Conservation (phyloP, 2,888 invertebrate species). For the Bibio marci region DNA sequence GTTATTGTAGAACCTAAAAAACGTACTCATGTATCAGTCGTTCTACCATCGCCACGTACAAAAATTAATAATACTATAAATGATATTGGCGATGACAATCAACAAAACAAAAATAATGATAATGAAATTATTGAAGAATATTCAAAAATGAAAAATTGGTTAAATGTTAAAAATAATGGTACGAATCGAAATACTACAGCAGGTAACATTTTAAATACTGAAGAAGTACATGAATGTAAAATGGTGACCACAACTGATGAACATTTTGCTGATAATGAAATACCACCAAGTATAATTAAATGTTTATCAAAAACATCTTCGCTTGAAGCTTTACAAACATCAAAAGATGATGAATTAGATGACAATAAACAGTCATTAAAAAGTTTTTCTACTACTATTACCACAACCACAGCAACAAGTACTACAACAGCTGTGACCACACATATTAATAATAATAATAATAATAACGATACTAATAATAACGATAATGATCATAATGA, state of each 20-base stretch:
- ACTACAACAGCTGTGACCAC: no score
- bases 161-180: slow-evolving; percentile 4
- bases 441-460: no score
- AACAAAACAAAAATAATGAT: no score
- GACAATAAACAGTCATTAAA: no score
- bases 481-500: not conserved
- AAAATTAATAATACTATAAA: no score
- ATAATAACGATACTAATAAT: not conserved
- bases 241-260: slow-evolving; percentile 13
- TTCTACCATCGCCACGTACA: no score
- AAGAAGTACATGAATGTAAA: slow-evolving; percentile 5
- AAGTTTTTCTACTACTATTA: no score
- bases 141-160: slow-evolving; percentile 1
- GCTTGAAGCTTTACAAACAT: not conserved
- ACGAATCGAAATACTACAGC: not conserved
- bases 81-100: no score
- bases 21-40: no score
- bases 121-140: slow-evolving; percentile 3
- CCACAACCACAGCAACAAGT: no score
- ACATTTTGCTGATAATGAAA: slow-evolving; percentile 28
- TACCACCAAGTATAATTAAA: slow-evolving; percentile 54
- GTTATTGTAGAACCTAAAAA: no score
- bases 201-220: not conserved
- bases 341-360: not conserved
- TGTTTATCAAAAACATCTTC: slow-evolving; percentile 45